Percentiles rank a stretch among this genome's conserved stretches.
These are phyloP conservation scores for Aspidiotus destructor DNA, from an alignment of 2,888 invertebrate species.

Conservation along the genomic window DNA sequence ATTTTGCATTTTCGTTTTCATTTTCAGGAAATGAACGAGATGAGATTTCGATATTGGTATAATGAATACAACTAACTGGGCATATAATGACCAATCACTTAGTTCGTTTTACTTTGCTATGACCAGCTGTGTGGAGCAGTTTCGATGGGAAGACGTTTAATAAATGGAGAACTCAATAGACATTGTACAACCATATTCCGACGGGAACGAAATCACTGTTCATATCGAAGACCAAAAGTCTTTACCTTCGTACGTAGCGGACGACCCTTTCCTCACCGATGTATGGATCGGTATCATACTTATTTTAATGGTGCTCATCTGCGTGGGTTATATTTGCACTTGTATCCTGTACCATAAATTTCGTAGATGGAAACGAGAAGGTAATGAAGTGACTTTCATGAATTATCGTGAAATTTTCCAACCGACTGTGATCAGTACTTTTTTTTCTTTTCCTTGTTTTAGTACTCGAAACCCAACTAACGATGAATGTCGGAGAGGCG, in stretches of 20 bases:
- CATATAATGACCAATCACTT: no score
- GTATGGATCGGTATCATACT: constrained; percentile 55
- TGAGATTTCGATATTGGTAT: no score
- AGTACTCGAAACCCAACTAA: constrained; percentile 32
- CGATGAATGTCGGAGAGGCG: constrained; percentile 7
- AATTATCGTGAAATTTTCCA: background rate
- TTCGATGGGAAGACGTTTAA: constrained; percentile 1
- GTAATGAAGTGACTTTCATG: constrained; percentile 43
- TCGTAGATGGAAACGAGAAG: constrained; percentile 54
- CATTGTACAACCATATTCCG: background rate
- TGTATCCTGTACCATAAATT: constrained; percentile 55
- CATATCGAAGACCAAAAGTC: background rate
- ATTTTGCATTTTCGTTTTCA: no score
- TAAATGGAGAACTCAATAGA: background rate
- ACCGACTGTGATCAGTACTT: background rate
- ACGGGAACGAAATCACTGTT: background rate
- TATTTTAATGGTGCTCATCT: constrained; percentile 51
- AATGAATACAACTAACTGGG: no score
- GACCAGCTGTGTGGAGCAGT: background rate
- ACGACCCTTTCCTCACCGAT: constrained; percentile 41
- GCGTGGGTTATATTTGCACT: constrained; percentile 54
- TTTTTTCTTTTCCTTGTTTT: background rate
- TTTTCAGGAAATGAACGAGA: no score
- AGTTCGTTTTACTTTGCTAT: no score
- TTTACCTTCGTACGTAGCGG: constrained; percentile 3